Base-by-base conservation (phyloP, 1,140 invertebrate species). In the Achatina immaculata region DNA sequence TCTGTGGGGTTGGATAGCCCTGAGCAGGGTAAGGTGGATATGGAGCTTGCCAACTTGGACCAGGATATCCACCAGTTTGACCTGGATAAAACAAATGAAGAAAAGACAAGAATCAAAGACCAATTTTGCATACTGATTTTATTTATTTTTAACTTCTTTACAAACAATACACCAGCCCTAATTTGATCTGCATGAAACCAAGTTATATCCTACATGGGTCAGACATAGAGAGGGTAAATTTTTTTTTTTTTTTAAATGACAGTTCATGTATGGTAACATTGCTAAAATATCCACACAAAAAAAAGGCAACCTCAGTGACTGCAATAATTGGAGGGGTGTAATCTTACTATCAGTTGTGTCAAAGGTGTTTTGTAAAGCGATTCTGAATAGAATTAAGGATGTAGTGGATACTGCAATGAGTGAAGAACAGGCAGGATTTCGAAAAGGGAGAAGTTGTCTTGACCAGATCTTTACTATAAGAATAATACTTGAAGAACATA, bases 1-100 rank as follows among this genome's bases (percentile, higher is more conserved):
- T 88, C 58, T 89, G 83, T 45, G 96, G 96, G 86, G 96, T 90
- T 1, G 96, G 96, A 78, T 84, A 86, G 95, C 96, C 96, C 76
- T 72, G 62, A 11, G 73, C 82, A 24, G 83, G 83, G 51, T 83
- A 76, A 34, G 66, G 76, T 48, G 84, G 83, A 48, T 83, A 80
- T 34, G 79, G 82, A 74, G 58, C 40, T 79, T 48, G 73, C 80
- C 38, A 42, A 78, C 71, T 81, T 76, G 66, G 42, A 40, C 75
- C n/a, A 36, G 42, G 28, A 21, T 38, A 55, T 58, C 34, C 11
- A 40, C 73, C 72, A 21, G 68, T 11, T 36, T 75, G 73, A 75
- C 83, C 84, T 83, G 58, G 38, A n/a, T 79, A 48, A 66, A 69
- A 73, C 21, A 82, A 45, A 80, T 71, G 31, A 68, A n/a, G 34